Conservation (phyloP, 2,113 vertebrate genomes). For the Tragelaphus scriptus region DNA sequence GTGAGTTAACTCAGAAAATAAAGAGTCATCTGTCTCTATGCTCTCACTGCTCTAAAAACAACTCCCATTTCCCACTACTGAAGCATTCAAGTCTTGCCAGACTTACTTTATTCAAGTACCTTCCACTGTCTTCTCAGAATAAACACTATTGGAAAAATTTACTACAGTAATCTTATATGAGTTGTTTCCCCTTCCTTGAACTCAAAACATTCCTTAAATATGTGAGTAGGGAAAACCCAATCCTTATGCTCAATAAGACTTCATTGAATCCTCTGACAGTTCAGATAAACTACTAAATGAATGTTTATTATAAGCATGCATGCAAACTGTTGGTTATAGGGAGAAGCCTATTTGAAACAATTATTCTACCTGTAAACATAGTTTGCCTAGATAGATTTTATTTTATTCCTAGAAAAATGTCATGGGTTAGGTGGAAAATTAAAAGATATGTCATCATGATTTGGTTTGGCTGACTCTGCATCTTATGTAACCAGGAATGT, state of each 20-base stretch:
- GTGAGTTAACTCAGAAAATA: conserved; percentile 65
- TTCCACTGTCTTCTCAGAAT: conserved; percentile 46
- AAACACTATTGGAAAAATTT: conserved; percentile 53
- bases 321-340: neutral
- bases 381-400: conserved; percentile 5
- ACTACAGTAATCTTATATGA: conserved; percentile 25
- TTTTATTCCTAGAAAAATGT: conserved; percentile 9
- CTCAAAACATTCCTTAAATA: conserved; percentile 25
- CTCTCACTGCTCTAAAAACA: conserved; percentile 50
- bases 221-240: neutral
- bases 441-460: conserved; percentile 23
- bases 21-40: conserved; percentile 38
- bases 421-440: neutral
- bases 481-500: conserved; percentile 21
- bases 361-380: conserved; percentile 56
- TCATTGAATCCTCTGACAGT: neutral
- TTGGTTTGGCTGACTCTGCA: conserved; percentile 14
- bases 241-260: neutral
- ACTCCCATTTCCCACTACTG: neutral
- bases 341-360: neutral
- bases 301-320: conserved; percentile 19
- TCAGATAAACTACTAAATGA: conserved; percentile 50
- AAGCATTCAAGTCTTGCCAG: conserved; percentile 44
- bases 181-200: neutral
- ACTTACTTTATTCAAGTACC: neutral